A percentile compares a stretch with the other conserved stretches of the same genome.
phyloP scores from a whole-genome alignment of 53 echinoderm and acorn worm species.

The Luidia sarsii region DNA sequence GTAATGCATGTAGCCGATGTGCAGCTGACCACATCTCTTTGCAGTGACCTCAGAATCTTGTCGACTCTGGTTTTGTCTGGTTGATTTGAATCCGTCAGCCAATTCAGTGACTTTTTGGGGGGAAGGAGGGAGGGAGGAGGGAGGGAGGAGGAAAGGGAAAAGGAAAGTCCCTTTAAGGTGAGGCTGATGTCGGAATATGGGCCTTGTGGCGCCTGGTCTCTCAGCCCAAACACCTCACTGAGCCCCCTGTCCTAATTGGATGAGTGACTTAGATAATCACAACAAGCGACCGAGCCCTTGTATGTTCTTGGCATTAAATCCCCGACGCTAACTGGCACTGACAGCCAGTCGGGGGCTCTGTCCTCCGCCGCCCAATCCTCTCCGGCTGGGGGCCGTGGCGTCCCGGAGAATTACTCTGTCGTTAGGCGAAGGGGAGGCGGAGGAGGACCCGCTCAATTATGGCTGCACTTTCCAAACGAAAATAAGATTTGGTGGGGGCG shows the following conservation, averaged over 20 bases:
- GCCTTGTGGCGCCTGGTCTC: conserved; percentile 49
- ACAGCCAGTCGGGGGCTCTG: conserved; percentile 52
- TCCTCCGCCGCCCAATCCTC: no score
- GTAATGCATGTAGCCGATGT: no score
- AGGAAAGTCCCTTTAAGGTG: conserved; percentile 34
- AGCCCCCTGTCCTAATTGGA: conserved; percentile 50
- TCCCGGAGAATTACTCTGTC: conserved; percentile 27
- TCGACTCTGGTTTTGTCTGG: no score
- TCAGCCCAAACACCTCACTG: conserved; percentile 54
- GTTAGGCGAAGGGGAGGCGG: neutral
- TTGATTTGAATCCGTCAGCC: no score
- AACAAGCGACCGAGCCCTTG: conserved; percentile 52
- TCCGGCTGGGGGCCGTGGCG: neutral
- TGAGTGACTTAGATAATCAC: conserved; percentile 58
- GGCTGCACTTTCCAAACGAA: conserved; percentile 19
- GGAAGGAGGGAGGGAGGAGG: no score
- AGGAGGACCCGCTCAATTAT: conserved; percentile 14
- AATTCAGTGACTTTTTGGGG: no score
- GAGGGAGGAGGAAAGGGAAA: no score
- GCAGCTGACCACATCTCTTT: no score
- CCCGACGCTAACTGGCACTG: conserved; percentile 47
- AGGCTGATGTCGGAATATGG: conserved; percentile 1
- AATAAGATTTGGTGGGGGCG: neutral
- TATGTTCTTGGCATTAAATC: conserved; percentile 58
- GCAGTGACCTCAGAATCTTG: no score